phyloP scores from a whole-genome alignment of 92 coral and sea anemone species.

The Metridium senile region DNA sequence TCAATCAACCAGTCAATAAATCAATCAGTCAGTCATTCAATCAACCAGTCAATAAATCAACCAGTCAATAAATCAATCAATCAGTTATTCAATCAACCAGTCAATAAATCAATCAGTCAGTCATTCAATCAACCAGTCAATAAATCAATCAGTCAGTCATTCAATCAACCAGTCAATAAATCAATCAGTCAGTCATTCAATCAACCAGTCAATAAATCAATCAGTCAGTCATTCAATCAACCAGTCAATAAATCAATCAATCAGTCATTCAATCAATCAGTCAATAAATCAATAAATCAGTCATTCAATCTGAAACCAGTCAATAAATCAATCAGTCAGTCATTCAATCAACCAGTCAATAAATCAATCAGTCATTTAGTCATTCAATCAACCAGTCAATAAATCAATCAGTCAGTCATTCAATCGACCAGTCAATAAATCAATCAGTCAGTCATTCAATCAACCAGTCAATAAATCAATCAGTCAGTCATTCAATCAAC shows the following conservation, averaged over 20 bases:
- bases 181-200: not conserved
- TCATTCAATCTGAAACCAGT: not conserved
- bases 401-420: not conserved
- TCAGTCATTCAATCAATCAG: not conserved
- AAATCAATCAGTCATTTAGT: not conserved
- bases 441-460: not conserved
- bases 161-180: too few species aligned
- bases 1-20: slow-evolving; percentile 62
- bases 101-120: too few species aligned
- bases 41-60: too few species aligned
- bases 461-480: not conserved
- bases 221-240: not conserved
- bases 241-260: too few species aligned
- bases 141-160: not conserved
- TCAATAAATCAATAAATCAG: not conserved
- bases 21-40: not conserved
- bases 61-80: not conserved
- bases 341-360: not conserved
- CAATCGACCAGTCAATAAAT: not conserved
- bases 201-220: not conserved
- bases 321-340: not conserved
- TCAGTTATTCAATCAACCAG: not conserved
- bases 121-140: not conserved
- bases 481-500: too few species aligned
- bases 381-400: not conserved